Conservation (phyloP, 2,797 vertebrate genomes). For the Tokudaia tokunoshimensis region DNA sequence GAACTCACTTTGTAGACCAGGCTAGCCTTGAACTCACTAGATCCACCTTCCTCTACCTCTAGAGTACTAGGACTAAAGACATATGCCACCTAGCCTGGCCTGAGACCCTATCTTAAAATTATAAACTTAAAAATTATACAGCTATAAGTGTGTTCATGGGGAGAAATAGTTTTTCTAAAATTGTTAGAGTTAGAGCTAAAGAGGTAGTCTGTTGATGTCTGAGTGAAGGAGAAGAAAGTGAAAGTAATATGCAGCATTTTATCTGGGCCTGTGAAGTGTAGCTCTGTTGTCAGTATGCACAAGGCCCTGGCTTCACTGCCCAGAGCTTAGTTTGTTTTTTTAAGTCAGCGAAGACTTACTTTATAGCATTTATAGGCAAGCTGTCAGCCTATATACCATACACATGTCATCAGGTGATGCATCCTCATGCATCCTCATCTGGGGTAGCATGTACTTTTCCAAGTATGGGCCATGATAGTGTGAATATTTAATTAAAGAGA, state of each 20-base stretch:
- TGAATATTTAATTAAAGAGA: background rate
- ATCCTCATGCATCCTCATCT: background rate
- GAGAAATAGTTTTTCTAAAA: conserved; percentile 25
- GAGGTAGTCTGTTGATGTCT: background rate
- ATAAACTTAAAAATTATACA: background rate
- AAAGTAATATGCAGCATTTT: background rate
- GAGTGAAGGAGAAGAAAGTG: background rate
- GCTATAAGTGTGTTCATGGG: background rate
- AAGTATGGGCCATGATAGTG: background rate
- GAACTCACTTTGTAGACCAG: background rate
- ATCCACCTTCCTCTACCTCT: background rate
- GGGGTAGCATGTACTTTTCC: background rate
- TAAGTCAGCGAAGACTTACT: background rate
- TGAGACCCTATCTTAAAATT: background rate
- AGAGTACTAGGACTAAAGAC: background rate
- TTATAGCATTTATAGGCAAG: background rate
- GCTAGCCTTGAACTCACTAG: background rate
- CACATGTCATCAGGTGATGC: background rate
- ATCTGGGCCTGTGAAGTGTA: background rate
- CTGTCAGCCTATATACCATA: background rate
- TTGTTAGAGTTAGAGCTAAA: background rate
- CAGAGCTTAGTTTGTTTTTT: background rate
- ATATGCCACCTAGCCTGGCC: background rate
- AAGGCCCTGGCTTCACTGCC: background rate
- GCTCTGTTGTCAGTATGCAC: too few species aligned